Percentiles rank a stretch among this genome's conserved stretches.
Evolutionary conservation across 2,888 invertebrate genomes (phyloP).

Genomic region (Plagodis dolabraria): DNA sequence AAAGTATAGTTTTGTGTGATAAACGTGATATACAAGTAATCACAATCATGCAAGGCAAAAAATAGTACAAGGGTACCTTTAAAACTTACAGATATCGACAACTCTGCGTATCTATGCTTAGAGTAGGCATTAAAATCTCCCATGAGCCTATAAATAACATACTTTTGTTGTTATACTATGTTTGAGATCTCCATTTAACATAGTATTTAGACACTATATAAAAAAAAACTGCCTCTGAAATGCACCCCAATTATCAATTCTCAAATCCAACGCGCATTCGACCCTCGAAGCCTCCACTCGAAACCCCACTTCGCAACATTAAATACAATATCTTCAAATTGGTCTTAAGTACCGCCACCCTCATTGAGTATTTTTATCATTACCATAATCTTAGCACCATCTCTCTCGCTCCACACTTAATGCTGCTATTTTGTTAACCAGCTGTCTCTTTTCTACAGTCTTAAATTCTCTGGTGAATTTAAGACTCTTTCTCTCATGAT

Average conservation of each 20-base stretch:
- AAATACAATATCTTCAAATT: constrained; percentile 84
- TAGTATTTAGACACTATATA: too few species aligned
- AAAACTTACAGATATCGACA: too few species aligned
- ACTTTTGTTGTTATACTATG: too few species aligned
- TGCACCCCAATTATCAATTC: constrained; percentile 78
- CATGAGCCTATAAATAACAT: too few species aligned
- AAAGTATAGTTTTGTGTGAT: too few species aligned
- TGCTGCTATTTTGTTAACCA: constrained; percentile 17
- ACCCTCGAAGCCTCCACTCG: constrained; percentile 44
- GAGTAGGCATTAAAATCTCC: too few species aligned
- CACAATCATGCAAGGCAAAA: too few species aligned
- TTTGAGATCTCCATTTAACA: too few species aligned
- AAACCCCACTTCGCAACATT: constrained; percentile 63
- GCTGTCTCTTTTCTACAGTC: constrained; percentile 52
- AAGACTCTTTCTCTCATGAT: constrained; percentile 72
- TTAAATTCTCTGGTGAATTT: constrained; percentile 67
- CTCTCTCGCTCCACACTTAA: constrained; percentile 52
- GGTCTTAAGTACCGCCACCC: constrained; percentile 79
- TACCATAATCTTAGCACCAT: constrained; percentile 73
- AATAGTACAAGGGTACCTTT: too few species aligned
- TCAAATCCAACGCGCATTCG: constrained; percentile 63
- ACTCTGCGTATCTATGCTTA: too few species aligned
- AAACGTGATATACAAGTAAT: too few species aligned
- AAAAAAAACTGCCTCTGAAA: constrained; percentile 32
- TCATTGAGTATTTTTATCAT: constrained; percentile 80